These are phyloP conservation scores for Fratercula arctica DNA, from an alignment of 2,797 vertebrate species.

Conservation along the genomic window DNA sequence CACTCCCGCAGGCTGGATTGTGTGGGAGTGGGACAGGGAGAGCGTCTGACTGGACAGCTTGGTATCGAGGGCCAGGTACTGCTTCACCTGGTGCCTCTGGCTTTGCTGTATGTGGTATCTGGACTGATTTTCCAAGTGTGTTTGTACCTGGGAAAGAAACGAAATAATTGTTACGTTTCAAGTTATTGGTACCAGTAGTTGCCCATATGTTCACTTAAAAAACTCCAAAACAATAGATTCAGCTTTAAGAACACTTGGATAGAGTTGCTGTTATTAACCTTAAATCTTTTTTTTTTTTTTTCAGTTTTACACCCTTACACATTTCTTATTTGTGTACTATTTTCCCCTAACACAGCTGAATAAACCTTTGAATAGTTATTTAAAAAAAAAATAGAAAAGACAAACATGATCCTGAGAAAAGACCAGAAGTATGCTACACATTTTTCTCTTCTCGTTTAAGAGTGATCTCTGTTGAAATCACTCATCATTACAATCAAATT, in stretches of 20 bases:
- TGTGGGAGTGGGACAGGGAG: slow-evolving; percentile 77
- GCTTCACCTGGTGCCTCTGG: slow-evolving; percentile 90
- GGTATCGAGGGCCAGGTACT: slow-evolving; percentile 89
- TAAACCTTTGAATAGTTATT: background rate
- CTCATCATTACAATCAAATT: background rate
- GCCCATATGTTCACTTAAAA: background rate
- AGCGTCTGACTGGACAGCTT: slow-evolving; percentile 82
- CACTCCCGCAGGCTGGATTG: slow-evolving; percentile 76
- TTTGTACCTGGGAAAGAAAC: slow-evolving; percentile 83
- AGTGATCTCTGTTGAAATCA: background rate
- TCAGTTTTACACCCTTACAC: background rate
- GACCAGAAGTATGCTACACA: background rate
- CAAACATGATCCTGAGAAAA: background rate
- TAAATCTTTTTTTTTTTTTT: background rate
- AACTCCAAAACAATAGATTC: background rate
- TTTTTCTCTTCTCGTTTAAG: background rate
- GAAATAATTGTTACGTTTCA: background rate
- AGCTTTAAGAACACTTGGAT: background rate
- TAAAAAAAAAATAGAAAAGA: background rate
- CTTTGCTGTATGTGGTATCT: slow-evolving; percentile 88
- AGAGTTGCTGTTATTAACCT: background rate
- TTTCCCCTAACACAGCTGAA: background rate
- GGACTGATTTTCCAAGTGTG: slow-evolving; percentile 87
- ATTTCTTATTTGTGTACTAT: background rate
- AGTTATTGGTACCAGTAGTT: background rate